Evolutionary conservation across 2,888 invertebrate genomes (phyloP).

Genomic region (Scaptomyza parva): DNA sequence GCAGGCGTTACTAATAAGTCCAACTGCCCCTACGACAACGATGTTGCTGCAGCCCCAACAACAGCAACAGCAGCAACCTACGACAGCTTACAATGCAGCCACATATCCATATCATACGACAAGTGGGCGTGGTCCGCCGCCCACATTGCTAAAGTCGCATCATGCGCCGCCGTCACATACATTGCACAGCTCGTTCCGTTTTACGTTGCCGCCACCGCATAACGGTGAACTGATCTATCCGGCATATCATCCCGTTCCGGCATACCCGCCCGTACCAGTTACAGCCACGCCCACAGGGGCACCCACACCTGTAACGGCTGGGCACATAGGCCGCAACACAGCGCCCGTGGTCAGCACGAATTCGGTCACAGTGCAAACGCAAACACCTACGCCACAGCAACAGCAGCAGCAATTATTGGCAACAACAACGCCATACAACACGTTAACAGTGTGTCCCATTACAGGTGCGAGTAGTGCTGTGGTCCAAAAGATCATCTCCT

Average conservation of each 20-base stretch:
- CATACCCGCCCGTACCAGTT: slow-evolving; percentile 75
- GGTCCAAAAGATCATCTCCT: slow-evolving; percentile 86
- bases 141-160: slow-evolving; percentile 79
- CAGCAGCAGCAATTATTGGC: slow-evolving; percentile 78
- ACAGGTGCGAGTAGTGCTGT: slow-evolving; percentile 55
- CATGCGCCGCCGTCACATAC: slow-evolving; percentile 77
- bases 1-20: slow-evolving; percentile 79
- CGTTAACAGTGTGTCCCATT: slow-evolving; percentile 74
- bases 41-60: slow-evolving; percentile 76
- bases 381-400: slow-evolving; percentile 50
- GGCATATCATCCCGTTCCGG: slow-evolving; percentile 74
- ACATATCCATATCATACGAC: slow-evolving; percentile 82
- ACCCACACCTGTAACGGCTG: slow-evolving; percentile 70
- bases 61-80: slow-evolving; percentile 55
- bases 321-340: slow-evolving; percentile 61
- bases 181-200: slow-evolving; percentile 76
- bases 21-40: slow-evolving; percentile 78
- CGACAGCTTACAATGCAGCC: slow-evolving; percentile 65
- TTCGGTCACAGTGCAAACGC: slow-evolving; percentile 76
- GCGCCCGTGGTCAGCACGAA: slow-evolving; percentile 63
- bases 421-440: slow-evolving; percentile 83
- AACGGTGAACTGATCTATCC: slow-evolving; percentile 87
- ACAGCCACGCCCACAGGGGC: slow-evolving; percentile 57
- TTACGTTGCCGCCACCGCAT: slow-evolving; percentile 85
- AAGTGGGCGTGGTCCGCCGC: slow-evolving; percentile 67